Conservation (phyloP, 2,888 invertebrate species). For the Macropis europaea region DNA sequence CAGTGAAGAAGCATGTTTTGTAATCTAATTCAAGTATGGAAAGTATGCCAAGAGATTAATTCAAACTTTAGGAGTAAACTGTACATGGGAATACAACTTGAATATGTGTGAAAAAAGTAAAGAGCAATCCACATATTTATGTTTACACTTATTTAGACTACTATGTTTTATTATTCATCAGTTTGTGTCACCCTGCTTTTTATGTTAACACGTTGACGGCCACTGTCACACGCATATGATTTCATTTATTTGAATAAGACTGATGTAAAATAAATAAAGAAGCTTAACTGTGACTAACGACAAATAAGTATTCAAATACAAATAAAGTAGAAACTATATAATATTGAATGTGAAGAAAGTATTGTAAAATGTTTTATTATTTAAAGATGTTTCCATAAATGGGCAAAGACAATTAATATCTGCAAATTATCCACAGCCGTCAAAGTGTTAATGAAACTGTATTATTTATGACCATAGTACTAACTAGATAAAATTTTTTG, state of each 20-base stretch:
- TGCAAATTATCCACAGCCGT: no score
- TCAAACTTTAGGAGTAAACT: conserved; percentile 57
- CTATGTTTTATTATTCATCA: background rate
- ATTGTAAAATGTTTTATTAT: no score
- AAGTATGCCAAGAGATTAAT: conserved; percentile 67
- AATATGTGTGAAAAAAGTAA: conserved; percentile 7
- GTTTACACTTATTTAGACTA: background rate
- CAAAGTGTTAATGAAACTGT: background rate
- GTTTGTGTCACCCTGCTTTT: background rate
- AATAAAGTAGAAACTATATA: no score
- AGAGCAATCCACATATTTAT: background rate
- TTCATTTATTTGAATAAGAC: no score
- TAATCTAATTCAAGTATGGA: conserved; percentile 68
- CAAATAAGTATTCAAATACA: no score
- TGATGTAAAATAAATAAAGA: no score
- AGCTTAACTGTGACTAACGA: no score
- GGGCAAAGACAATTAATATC: no score
- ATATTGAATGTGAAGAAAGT: no score
- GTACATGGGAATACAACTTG: conserved; percentile 14
- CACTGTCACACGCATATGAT: no score
- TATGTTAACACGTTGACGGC: no score
- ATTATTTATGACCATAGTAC: background rate
- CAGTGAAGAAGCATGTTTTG: conserved; percentile 58
- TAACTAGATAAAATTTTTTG: background rate
- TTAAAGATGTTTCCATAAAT: no score